A percentile compares a stretch with the other conserved stretches of the same genome.
Conservation (phyloP, 2,888 invertebrate species). For the Oligia latruncula region DNA sequence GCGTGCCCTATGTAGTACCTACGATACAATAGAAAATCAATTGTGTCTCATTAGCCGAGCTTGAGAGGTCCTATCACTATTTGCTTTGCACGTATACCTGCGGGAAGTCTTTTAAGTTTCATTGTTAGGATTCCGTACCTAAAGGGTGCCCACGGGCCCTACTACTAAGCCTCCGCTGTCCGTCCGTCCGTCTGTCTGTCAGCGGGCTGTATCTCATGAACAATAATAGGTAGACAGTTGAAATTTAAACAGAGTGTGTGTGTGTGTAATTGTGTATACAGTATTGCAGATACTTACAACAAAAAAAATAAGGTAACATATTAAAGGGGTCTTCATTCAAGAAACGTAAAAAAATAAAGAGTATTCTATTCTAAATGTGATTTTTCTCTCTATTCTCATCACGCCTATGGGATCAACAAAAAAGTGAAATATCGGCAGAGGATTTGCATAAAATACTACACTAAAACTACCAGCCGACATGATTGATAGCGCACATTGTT, state of each 20-base stretch:
- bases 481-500: slow-evolving; percentile 29
- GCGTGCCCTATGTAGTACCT: no score
- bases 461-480: slow-evolving; percentile 24
- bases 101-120: not conserved
- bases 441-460: slow-evolving; percentile 40
- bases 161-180: not conserved
- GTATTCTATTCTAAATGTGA: no score
- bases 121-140: not conserved
- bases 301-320: not conserved
- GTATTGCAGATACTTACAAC: not conserved
- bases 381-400: no score
- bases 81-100: no score
- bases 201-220: not conserved
- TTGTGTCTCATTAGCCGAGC: no score
- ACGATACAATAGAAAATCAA: no score
- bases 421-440: slow-evolving; percentile 21
- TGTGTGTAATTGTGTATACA: no score
- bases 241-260: not conserved
- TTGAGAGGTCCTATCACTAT: no score
- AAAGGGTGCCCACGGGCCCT: not conserved
- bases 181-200: not conserved
- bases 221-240: not conserved
- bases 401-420: slow-evolving; percentile 10
- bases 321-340: no score
- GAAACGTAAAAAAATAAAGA: no score